Base-by-base conservation (phyloP, 1,140 invertebrate species). In the Dendroctonus ponderosae region DNA sequence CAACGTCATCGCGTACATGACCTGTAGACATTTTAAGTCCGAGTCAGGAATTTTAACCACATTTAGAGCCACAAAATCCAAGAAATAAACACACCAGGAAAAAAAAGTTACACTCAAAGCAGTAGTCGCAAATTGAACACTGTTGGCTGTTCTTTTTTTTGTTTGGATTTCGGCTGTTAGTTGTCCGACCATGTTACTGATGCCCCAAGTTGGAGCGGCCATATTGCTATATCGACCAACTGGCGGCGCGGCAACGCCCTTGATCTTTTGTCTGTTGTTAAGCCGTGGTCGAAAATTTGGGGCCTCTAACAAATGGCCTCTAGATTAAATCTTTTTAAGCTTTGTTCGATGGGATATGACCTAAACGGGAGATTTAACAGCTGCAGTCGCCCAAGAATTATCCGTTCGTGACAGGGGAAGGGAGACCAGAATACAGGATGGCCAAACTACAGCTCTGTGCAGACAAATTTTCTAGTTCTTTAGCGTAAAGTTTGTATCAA, bases 211-310 rank as follows among this genome's bases (percentile, higher is more conserved):
- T 9, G 6, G 11, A 50, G 58, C 66, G 53, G 66, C 66, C 66
- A 67, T 67, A 57, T 67, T 67, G 66, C 41, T 59, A 58, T 67
- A 67, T 67, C 66, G 66, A 67, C 66, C 66, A 67, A 67, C 66
- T 56, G 51, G 66, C 59, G 60, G 52, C 56, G 66, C 51, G 66
- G 66, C 66, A 67, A 67, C 67, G 67, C 62, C 67, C 56, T 65
- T 65, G 51, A 57, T 66, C 68, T 64, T 54, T 68, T 56, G 61
- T 66, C 56, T 38, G 56, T 43, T 42, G 48, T 46, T 66, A 44
- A 37, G 54, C 53, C 54, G 60, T 52, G 59, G 56, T 60, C 57
- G 64, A 66, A 65, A 65, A 26, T 58, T 52, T 56, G 37, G 38
- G 53, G 54, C 14, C 52, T 57, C 41, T 52, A 57, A 59, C 43